Conservation (phyloP, 2,888 invertebrate species). For the Selenia dentaria region DNA sequence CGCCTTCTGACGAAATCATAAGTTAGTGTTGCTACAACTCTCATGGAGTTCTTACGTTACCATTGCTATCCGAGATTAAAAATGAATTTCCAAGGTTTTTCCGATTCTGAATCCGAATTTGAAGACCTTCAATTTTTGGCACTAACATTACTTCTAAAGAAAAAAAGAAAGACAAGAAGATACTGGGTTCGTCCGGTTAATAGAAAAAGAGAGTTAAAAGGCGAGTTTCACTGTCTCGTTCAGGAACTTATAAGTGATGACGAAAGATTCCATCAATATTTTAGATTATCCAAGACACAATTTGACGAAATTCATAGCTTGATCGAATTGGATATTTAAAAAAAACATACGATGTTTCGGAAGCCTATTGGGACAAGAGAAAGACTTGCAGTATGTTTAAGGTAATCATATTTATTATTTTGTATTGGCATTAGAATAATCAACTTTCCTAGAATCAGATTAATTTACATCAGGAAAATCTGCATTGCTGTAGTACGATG, state of each 20-base stretch:
- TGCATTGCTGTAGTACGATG: too few relatives aligned
- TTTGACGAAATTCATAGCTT: conserved; percentile 21
- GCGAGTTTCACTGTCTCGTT: conserved; percentile 22
- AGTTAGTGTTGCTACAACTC: too few relatives aligned
- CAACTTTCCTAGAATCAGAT: too few relatives aligned
- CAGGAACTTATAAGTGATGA: conserved; percentile 22
- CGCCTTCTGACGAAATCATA: too few relatives aligned
- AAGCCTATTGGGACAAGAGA: conserved; percentile 33
- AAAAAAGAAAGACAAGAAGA: not conserved
- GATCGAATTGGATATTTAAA: conserved; percentile 23
- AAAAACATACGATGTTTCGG: conserved; percentile 31
- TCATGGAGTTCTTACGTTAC: too few relatives aligned
- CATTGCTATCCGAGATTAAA: too few relatives aligned
- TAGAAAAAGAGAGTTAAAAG: conserved; percentile 6
- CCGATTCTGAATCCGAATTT: too few relatives aligned
- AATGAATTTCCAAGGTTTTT: too few relatives aligned
- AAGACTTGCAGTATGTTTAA: conserved; percentile 34
- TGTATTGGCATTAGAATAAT: too few relatives aligned
- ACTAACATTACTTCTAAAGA: too few relatives aligned
- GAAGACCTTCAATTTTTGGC: too few relatives aligned
- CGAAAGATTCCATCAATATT: conserved; percentile 24
- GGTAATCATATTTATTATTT: conserved; percentile 28
- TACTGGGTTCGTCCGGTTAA: conserved; percentile 22
- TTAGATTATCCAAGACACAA: conserved; percentile 19
- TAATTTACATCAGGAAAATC: too few relatives aligned